phyloP scores from a whole-genome alignment of 2,797 vertebrate genomes.

The Thaleichthys pacificus region DNA sequence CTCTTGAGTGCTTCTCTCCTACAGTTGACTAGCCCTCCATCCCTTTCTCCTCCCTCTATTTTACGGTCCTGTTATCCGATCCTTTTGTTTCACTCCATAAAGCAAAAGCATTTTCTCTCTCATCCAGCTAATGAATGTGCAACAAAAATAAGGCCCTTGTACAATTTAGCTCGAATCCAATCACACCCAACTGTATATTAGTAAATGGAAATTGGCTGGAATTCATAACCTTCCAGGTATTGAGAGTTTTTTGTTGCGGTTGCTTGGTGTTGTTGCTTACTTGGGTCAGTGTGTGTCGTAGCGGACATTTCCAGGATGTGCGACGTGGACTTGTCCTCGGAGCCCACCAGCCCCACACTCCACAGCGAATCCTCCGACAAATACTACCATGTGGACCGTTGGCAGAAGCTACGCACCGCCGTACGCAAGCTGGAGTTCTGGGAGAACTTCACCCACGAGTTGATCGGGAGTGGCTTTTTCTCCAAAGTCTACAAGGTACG shows the following conservation, averaged over 20 bases:
- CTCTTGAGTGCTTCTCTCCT: conserved; percentile 20
- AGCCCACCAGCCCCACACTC: conserved; percentile 45
- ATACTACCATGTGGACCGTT: conserved; percentile 79
- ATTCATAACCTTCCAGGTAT: neutral
- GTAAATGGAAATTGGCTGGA: neutral
- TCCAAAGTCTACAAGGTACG: conserved; percentile 88
- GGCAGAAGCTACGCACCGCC: conserved; percentile 80
- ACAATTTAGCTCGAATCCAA: conserved; percentile 52
- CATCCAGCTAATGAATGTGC: conserved; percentile 34
- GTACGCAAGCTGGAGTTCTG: conserved; percentile 88
- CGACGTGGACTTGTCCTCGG: conserved; percentile 43
- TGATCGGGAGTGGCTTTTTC: conserved; percentile 87
- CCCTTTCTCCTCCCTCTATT: conserved; percentile 41
- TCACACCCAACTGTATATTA: neutral
- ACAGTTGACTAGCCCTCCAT: conserved; percentile 28
- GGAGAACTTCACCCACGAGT: conserved; percentile 82
- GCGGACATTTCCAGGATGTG: conserved; percentile 65
- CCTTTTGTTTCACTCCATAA: conserved; percentile 52
- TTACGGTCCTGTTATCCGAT: conserved; percentile 42
- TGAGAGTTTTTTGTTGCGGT: neutral
- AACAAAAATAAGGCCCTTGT: conserved; percentile 55
- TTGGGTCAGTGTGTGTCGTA: conserved; percentile 24
- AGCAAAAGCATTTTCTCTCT: conserved; percentile 41
- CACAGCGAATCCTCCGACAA: conserved; percentile 73
- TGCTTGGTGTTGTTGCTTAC: conserved; percentile 7